Evolutionary conservation across 2,113 vertebrate genomes (phyloP).

Genomic region (Verasper variegatus): DNA sequence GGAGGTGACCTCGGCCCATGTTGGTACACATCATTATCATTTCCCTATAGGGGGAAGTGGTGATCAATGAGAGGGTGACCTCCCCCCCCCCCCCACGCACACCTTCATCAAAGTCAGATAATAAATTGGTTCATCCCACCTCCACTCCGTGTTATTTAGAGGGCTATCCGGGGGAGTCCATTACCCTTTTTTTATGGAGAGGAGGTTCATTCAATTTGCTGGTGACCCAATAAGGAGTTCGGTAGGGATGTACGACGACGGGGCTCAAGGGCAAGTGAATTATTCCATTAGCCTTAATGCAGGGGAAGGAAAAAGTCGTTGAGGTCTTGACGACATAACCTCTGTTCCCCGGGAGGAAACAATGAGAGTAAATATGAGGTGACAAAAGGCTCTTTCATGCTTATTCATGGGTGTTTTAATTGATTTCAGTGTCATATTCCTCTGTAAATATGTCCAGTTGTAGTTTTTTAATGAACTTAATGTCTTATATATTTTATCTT

Average conservation of each 20-base stretch:
- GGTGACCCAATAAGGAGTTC: conserved; percentile 66
- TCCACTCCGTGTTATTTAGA: conserved; percentile 77
- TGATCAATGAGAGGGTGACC: conserved; percentile 78
- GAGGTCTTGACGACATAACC: conserved; percentile 45
- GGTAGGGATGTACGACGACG: conserved; percentile 42
- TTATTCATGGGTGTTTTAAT: not conserved
- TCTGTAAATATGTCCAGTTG: not conserved
- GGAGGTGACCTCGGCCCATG: conserved; percentile 57
- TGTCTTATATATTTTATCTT: no score
- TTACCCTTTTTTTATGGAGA: conserved; percentile 82
- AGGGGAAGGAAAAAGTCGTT: conserved; percentile 47
- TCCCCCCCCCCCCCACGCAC: conserved; percentile 43
- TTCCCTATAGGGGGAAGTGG: conserved; percentile 48
- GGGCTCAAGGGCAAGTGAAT: conserved; percentile 79
- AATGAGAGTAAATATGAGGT: conserved; percentile 26
- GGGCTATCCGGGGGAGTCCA: conserved; percentile 72
- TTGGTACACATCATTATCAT: conserved; percentile 70
- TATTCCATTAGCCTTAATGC: conserved; percentile 77
- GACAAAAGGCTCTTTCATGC: not conserved
- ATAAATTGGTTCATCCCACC: conserved; percentile 76
- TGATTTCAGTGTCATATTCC: not conserved
- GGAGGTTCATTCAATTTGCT: conserved; percentile 78
- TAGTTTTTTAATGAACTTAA: no score
- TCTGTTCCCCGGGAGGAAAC: conserved; percentile 37
- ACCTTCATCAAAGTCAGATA: conserved; percentile 60